Evolutionary conservation across 2,888 invertebrate genomes (phyloP).

Genomic region (Mylabris sibirica): DNA sequence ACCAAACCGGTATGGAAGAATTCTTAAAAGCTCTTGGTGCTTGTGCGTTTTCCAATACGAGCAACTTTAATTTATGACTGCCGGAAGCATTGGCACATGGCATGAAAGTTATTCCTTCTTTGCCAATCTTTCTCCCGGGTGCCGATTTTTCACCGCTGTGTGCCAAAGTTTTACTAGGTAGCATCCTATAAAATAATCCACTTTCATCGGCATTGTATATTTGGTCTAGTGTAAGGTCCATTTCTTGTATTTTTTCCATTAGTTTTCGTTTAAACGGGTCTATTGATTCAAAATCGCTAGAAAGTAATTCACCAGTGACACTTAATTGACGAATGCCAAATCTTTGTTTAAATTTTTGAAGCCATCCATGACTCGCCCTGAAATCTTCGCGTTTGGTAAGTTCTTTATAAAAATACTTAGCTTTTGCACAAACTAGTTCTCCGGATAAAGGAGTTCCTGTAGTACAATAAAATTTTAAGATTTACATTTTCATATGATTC

Average conservation of each 20-base stretch:
- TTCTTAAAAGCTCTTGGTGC: conserved; percentile 24
- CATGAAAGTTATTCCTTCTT: conserved; percentile 11
- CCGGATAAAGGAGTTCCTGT: conserved; percentile 10
- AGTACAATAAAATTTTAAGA: not conserved
- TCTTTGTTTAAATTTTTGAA: conserved; percentile 33
- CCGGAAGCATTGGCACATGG: conserved; percentile 25
- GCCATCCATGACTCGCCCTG: conserved; percentile 35
- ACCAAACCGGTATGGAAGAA: conserved; percentile 17
- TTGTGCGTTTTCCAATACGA: conserved; percentile 29
- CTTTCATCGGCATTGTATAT: conserved; percentile 32
- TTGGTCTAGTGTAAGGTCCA: conserved; percentile 26
- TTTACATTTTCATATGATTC: too few species aligned
- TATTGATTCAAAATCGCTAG: conserved; percentile 28
- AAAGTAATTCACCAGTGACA: conserved; percentile 31
- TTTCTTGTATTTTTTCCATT: conserved; percentile 31
- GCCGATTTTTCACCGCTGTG: conserved; percentile 25
- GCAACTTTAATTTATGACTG: conserved; percentile 26
- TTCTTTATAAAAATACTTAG: conserved; percentile 24
- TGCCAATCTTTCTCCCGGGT: conserved; percentile 27
- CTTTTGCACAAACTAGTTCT: conserved; percentile 24
- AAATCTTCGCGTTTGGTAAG: conserved; percentile 26
- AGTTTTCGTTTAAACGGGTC: conserved; percentile 43
- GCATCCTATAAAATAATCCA: conserved; percentile 25
- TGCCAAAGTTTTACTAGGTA: conserved; percentile 22
- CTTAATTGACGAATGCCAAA: conserved; percentile 34